phyloP scores from a whole-genome alignment of 1,140 invertebrate genomes.

The Lamellibrachia luymesi region DNA sequence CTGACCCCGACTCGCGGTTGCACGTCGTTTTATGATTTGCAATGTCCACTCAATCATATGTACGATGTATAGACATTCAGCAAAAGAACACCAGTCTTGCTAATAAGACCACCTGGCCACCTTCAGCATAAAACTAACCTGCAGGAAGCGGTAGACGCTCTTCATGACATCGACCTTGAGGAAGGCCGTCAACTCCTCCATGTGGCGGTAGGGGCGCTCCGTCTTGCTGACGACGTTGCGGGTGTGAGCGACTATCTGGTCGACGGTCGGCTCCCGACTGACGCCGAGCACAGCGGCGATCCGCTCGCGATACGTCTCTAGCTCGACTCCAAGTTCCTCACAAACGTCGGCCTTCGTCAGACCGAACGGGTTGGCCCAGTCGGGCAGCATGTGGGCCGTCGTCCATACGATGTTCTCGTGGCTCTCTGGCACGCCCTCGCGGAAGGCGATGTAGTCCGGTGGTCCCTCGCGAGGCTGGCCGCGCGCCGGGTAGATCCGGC shows the following conservation, averaged over 20 bases:
- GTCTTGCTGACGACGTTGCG: slow-evolving; percentile 19
- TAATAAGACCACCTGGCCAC: too few species aligned
- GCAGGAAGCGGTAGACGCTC: slow-evolving; percentile 23
- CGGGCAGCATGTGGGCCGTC: slow-evolving; percentile 18
- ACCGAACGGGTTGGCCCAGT: slow-evolving; percentile 25
- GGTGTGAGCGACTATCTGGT: slow-evolving; percentile 21
- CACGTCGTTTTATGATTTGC: too few species aligned
- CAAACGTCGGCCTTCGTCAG: slow-evolving; percentile 3
- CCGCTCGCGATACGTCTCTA: slow-evolving; percentile 12
- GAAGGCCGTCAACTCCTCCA: slow-evolving; percentile 17
- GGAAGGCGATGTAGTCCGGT: slow-evolving; percentile 24
- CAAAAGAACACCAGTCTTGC: too few species aligned
- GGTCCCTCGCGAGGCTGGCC: not conserved
- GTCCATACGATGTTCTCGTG: slow-evolving; percentile 25
- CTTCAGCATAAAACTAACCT: not conserved
- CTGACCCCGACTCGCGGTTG: too few species aligned
- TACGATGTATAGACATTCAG: too few species aligned
- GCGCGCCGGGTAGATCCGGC: slow-evolving; percentile 12
- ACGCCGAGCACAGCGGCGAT: slow-evolving; percentile 15
- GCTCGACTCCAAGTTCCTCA: not conserved
- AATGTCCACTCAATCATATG: too few species aligned
- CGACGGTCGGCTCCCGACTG: slow-evolving; percentile 16
- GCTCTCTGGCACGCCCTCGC: slow-evolving; percentile 20
- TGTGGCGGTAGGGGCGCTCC: not conserved
- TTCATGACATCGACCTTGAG: slow-evolving; percentile 26